Base-by-base conservation (phyloP, 2,888 invertebrate species). In the Oasisia sp. region DNA sequence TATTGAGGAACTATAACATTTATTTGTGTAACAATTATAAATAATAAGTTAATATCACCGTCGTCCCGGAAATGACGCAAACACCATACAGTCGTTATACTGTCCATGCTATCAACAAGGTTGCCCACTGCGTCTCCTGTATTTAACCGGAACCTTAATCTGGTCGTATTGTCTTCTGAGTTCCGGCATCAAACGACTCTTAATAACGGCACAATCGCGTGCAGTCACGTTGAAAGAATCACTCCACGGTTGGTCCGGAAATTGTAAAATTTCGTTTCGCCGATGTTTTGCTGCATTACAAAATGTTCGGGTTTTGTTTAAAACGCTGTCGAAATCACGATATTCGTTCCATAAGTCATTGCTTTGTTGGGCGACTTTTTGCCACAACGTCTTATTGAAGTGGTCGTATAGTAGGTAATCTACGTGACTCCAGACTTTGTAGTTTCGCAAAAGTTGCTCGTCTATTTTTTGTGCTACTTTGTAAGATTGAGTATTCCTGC, bases 391-490 rank as follows among this genome's bases (percentile, higher is more conserved):
- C 90, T 93, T 93, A 93, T 95, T 95, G 93, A 96, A 96, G 93
- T 95, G 94, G 32, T 95, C 94, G 93, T 95, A 96, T 9, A 96
- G 94, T n/a, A 93, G 90, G 92, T 95, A 95, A 93, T 96, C 96
- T 14, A 94, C 94, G 56, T 92, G 89, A 92, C 95, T 95, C 95
- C 95, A 95, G 32, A 94, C 93, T 92, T 93, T 94, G 92, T 95
- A 94, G 56, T 95, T 94, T 14, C 94, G 93, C 32, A 93, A 93
- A 89, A 94, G 91, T 4, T 93, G 92, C 32, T 93, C 93, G 32
- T 94, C 94, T 19, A 74, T 74, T 19, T 19, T 19, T 27, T 19
- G 19, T 7, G 14, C n/a, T 19, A 74, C 74, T 74, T 74, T 74
- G 27, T 27, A 7, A 19, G 74, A 74, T 74, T 74, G 74, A 93